phyloP scores from a whole-genome alignment of 2,797 vertebrate species.

The Hapalemur alaotrensis region DNA sequence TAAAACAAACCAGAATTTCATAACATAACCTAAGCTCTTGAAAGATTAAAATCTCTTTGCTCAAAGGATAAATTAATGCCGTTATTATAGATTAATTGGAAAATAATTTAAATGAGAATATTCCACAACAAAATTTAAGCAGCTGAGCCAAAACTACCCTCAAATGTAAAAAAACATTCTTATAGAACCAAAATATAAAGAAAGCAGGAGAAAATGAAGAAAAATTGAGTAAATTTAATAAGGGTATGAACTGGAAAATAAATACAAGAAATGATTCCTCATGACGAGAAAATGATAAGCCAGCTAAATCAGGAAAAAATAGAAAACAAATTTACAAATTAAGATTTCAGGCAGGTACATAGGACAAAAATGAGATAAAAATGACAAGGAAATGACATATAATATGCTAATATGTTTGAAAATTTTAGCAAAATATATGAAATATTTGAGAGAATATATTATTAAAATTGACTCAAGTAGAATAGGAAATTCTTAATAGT shows the following conservation, averaged over 20 bases:
- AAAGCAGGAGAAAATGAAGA: not conserved
- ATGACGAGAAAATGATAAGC: not conserved
- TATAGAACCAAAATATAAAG: not conserved
- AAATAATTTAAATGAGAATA: slow-evolving; percentile 35
- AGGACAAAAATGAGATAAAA: not conserved
- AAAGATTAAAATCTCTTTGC: slow-evolving; percentile 17
- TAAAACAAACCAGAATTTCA: not conserved
- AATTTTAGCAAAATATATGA: not conserved
- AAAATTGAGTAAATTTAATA: slow-evolving; percentile 4
- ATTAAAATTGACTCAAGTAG: not conserved
- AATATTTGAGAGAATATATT: slow-evolving; percentile 32
- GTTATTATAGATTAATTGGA: slow-evolving; percentile 12
- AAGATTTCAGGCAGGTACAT: not conserved
- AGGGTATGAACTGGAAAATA: not conserved
- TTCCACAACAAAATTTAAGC: not conserved
- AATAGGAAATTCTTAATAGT: not conserved
- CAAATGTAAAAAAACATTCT: slow-evolving; percentile 14
- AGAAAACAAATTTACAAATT: not conserved
- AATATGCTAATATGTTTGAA: not conserved
- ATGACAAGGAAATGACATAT: not conserved
- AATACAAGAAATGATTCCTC: not conserved
- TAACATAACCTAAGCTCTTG: not conserved
- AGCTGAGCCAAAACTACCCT: not conserved
- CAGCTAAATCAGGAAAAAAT: not conserved
- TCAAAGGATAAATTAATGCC: not conserved